Base-by-base conservation (phyloP, 2,797 vertebrate genomes). In the Rhinoraja longicauda region DNA sequence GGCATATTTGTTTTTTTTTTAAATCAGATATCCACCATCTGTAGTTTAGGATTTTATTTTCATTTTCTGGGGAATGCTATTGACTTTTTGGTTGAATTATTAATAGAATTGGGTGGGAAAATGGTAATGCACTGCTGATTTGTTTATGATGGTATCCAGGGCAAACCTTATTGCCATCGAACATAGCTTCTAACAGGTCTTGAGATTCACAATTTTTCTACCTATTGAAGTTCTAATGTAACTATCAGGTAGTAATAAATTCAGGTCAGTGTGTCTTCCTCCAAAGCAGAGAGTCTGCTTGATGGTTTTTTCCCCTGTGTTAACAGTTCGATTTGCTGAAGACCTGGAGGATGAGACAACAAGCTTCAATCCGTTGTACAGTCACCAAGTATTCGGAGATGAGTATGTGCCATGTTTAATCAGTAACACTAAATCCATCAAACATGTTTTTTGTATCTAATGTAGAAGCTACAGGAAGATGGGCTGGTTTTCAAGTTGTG, bases 351-450 rank as follows among this genome's bases (percentile, higher is more conserved):
- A 99, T 94, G 98, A 99, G 62, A 95, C 97, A 94, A 99, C 97
- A 93, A 97, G 98, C 0, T 99, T 99, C 94, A 98, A 98, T 94
- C 99, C 99, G 0, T 98, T 99, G 94, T 99, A 97, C 95, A 99
- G 97, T 95, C 99, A 99, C 95, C 99, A 99, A 88, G 95, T 98
- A 8, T 99, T 97, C 96, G 99, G 99, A 94, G 98, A 99, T 36
- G 98, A 99, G 99, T 99, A 97, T 97, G 99, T 98, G 88, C 75
- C 93, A n/a, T 86, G 45, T 86, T 86, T 13, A 77, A 13, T 77
- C 75, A 32, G 1, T 77, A 13, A 29, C 1, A 62, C n/a, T 64
- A 59, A 62, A 86, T 62, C 57, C 29, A 19, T 57, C 13, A 1
- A 15, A 62, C 29, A 64, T 53, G 57, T 45, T 15, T n/a, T 13